These are phyloP conservation scores for Odocoileus virginianus DNA, from an alignment of 2,113 vertebrate species.

Conservation along the genomic window DNA sequence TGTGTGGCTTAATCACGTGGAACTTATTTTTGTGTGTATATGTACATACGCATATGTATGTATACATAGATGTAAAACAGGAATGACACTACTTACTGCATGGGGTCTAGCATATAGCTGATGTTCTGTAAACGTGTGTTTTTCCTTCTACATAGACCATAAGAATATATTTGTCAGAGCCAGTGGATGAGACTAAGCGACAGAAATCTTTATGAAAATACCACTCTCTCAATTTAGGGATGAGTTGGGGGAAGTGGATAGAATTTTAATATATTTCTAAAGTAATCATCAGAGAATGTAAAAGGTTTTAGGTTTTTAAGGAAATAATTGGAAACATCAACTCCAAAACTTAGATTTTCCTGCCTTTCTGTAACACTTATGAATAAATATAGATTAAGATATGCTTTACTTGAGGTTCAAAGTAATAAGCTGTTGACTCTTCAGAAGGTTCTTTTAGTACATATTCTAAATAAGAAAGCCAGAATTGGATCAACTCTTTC, in stretches of 20 bases:
- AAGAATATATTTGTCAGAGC: background rate
- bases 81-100: background rate
- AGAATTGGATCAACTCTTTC: conserved; percentile 11
- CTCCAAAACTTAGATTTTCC: background rate
- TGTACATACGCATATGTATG: background rate
- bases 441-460: background rate
- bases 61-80: background rate
- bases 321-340: background rate
- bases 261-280: conserved; percentile 30
- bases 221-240: background rate
- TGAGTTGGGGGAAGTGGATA: background rate
- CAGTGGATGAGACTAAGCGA: background rate
- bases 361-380: background rate
- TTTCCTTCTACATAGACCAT: background rate
- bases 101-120: background rate
- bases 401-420: background rate
- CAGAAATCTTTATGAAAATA: conserved; percentile 13
- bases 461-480: background rate
- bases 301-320: background rate
- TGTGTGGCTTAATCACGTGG: background rate
- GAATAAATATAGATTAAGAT: background rate
- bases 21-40: background rate
- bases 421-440: conserved; percentile 8
- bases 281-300: background rate
- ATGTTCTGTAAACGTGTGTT: background rate